Conservation (phyloP, 1,140 invertebrate genomes). For the Helicoverpa armigera region DNA sequence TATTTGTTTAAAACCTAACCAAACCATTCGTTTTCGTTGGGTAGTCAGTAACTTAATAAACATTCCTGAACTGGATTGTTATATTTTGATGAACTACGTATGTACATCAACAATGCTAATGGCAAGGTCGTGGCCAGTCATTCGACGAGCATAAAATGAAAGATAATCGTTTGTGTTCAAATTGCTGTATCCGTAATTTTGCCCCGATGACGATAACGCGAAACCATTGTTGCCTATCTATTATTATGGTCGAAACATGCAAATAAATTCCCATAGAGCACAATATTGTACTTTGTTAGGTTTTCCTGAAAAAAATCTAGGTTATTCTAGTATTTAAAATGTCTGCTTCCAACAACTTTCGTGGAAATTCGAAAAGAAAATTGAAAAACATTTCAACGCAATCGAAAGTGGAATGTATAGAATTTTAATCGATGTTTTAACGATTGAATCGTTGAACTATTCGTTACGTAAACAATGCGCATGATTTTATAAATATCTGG, state of each 20-base stretch:
- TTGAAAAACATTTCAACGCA: not conserved
- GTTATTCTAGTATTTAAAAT: not conserved
- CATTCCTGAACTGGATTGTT: not conserved
- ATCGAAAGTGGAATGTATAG: too few species aligned
- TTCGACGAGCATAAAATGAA: slow-evolving; percentile 34
- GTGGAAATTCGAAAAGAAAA: not conserved
- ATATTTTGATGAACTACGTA: slow-evolving; percentile 1
- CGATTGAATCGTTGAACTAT: not conserved
- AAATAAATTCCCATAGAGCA: not conserved
- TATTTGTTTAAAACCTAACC: not conserved
- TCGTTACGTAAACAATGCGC: not conserved
- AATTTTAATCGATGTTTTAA: slow-evolving; percentile 10
- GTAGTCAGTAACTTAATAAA: not conserved
- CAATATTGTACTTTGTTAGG: not conserved
- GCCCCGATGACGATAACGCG: slow-evolving; percentile 32
- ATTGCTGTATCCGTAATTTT: slow-evolving; percentile 39
- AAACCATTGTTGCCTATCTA: slow-evolving; percentile 18
- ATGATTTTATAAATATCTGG: not conserved
- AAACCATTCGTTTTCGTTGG: not conserved
- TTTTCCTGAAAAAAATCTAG: not conserved
- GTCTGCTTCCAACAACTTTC: not conserved
- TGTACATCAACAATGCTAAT: slow-evolving; percentile 11
- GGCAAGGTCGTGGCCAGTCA: slow-evolving; percentile 52
- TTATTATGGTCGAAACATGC: slow-evolving; percentile 15
- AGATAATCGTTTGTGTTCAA: slow-evolving; percentile 48